Evolutionary conservation across 2,888 invertebrate genomes (phyloP), one percentile per base, ranked within the genome.

Genomic region (Brachypalpus laphriformis): DNA sequence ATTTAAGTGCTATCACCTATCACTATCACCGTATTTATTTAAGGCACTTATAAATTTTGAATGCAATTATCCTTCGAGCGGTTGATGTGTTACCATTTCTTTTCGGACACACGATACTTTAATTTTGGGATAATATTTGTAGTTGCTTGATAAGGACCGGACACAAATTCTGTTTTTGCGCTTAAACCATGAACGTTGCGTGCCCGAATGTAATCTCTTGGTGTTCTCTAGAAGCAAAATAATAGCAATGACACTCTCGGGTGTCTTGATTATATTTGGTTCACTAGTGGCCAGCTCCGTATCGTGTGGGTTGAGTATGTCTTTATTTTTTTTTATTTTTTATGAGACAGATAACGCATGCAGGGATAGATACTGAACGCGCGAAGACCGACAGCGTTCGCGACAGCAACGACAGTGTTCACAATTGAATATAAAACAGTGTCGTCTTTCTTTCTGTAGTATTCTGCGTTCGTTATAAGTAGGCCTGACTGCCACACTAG

Each of bases 241-340:
- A 76, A 82, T 82, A 70, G 70, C 68, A 82, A 82, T 82, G 81
- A 63, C 76, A 76, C 81, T 80, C 47, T 54, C 68, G 56, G 47
- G 40, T 54, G 56, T 56, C 65, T 76, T 63, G 76, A 81, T 81
- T 70, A 76, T 76, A 70, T 81, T 81, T 63, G 75, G 66, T 61
- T 81, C 81, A 66, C 54, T 72, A 56, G 45, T 74, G 65, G 74
- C 74, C 56, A 72, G 56, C 65, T 75, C 22, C 54, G 63, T 63
- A 68, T 75, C 80, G 66, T 66, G 51, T 49, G 63, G 70, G 81
- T 54, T 81, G 75, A 74, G 42, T 74, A 51, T 54, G 31, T 42
- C 42, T 74, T 63, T 51, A 49, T 65, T 51, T 59, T 47, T 45
- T 59, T 59, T 22, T 42, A 28, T 63, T 47, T 72, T 31, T 66